Evolutionary conservation across 2,888 invertebrate genomes (phyloP).

Genomic region (Alentia gelatinosa): DNA sequence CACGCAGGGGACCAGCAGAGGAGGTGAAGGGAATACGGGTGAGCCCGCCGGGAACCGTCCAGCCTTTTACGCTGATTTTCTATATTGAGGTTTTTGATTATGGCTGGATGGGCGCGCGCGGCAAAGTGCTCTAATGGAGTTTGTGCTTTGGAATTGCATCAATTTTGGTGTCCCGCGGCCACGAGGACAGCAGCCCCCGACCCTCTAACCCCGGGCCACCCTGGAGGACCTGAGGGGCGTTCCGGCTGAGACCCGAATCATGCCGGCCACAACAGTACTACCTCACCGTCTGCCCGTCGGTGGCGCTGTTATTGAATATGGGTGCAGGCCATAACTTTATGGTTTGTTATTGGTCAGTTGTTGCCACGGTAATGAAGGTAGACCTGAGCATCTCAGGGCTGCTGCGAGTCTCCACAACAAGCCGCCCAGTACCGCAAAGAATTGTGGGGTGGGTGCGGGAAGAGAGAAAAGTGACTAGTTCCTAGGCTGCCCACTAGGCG

Average conservation of each 20-base stretch:
- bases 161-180: neutral
- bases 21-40: neutral
- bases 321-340: neutral
- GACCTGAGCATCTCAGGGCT: neutral
- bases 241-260: neutral
- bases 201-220: neutral
- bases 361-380: constrained; percentile 29
- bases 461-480: neutral
- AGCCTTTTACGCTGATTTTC: neutral
- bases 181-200: neutral
- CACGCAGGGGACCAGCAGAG: neutral
- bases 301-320: neutral
- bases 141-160: constrained; percentile 8
- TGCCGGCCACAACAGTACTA: neutral
- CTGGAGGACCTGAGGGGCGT: neutral
- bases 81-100: constrained; percentile 22
- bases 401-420: neutral
- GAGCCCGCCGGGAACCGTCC: neutral
- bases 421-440: neutral
- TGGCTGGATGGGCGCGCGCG: neutral
- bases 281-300: neutral
- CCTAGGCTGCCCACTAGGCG: neutral
- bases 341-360: neutral
- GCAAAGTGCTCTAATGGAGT: constrained; percentile 21
- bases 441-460: neutral